Evolutionary conservation across 2,113 vertebrate species (phyloP), one percentile per base, ranked within the genome.

Genomic region (Glaucomys volans): DNA sequence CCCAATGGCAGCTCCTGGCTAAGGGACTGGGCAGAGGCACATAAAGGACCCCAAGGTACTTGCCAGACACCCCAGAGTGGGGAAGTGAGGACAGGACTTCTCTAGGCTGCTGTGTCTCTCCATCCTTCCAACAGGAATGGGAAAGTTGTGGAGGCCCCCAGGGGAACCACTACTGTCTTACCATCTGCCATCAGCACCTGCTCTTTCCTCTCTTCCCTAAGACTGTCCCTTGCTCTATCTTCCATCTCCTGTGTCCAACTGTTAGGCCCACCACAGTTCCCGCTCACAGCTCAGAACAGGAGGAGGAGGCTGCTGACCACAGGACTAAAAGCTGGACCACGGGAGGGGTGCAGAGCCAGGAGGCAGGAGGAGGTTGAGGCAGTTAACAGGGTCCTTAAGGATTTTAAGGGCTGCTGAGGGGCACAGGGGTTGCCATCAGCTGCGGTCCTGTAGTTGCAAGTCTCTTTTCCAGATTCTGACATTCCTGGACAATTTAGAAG

Each of bases 1-100:
- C 22, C 75, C 11, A 9, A 2, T 0, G 0, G 30, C 1, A 44
- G 42, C 40, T 72, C 64, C 62, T 47, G 3, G 17, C 6, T 32
- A 72, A 71, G 40, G 67, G 67, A 50, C 37, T 35, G 8, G 0
- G 8, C 13, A 20, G 32, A 85, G 47, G 28, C 80, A 35, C n/a
- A 47, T 59, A 81, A 81, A 82, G n/a, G 30, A 40, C 32, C 80
- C 17, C 77, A 17, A 1, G 16, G 35, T 11, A 17, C 10, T 37
- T 18, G 44, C 37, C 71, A 71, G 32, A 81, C 20, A 71, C 6
- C 9, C n/a, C 52, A 67, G 30, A 37, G 50, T 3, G 12, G 32
- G 77, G n/a, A 42, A 2, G 8, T 17, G 54, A 77, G 14, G 26
- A 44, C n/a, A 4, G 6, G 26, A 30, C 69, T 30, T 75, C 47